phyloP scores from a whole-genome alignment of 2,888 invertebrate species.

The Drosophila kokeensis region DNA sequence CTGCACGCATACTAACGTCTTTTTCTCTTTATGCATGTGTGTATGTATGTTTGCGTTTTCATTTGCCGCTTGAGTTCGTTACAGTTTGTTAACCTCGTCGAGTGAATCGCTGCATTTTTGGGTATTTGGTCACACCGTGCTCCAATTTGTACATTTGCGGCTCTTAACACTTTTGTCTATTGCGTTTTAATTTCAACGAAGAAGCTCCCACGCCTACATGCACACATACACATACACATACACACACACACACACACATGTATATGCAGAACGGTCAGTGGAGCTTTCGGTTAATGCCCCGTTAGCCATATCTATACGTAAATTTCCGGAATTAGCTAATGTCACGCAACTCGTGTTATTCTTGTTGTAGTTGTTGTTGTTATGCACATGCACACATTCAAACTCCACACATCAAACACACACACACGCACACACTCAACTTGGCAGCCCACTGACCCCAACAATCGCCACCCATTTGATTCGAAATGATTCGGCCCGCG shows the following conservation, averaged over 20 bases:
- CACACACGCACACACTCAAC: conserved; percentile 4
- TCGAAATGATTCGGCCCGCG: conserved; percentile 1
- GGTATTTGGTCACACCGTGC: conserved; percentile 44
- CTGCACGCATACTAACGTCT: conserved; percentile 7
- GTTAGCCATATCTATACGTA: conserved; percentile 59
- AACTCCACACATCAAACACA: conserved; percentile 14
- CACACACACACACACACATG: conserved; percentile 9
- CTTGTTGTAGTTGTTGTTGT: conserved; percentile 14
- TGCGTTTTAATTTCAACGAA: conserved; percentile 49
- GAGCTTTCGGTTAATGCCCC: conserved; percentile 46
- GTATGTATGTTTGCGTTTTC: conserved; percentile 37
- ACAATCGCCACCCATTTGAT: conserved; percentile 17
- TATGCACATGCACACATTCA: conserved; percentile 27
- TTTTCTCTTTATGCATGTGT: not conserved
- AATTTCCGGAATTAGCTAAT: conserved; percentile 68
- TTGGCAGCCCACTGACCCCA: conserved; percentile 59
- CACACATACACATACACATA: conserved; percentile 12
- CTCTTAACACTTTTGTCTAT: conserved; percentile 62
- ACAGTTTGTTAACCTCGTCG: conserved; percentile 71
- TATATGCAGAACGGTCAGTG: conserved; percentile 34
- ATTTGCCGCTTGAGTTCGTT: conserved; percentile 66
- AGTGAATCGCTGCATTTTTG: conserved; percentile 34
- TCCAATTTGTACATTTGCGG: conserved; percentile 28
- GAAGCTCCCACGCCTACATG: conserved; percentile 16
- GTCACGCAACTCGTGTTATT: conserved; percentile 62